Base-by-base conservation (phyloP, 2,113 vertebrate genomes). In the Caretta caretta region DNA sequence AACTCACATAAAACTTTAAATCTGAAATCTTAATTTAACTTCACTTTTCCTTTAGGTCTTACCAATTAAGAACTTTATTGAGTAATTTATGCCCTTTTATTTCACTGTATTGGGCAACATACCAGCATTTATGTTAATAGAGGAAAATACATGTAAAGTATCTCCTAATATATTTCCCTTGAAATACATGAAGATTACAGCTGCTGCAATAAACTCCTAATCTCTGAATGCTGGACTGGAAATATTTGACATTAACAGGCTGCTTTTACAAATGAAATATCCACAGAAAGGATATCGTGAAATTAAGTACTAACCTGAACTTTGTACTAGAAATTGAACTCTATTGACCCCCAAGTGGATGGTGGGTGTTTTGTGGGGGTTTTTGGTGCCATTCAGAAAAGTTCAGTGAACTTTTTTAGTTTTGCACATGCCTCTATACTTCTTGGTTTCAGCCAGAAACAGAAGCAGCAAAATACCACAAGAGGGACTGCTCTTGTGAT, bases 191-290 rank as follows among this genome's bases (percentile, higher is more conserved):
- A 93, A 91, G 94, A 96, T 96, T 96, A 93, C 89, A 96, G 92
- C 94, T 93, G 94, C 83, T 94, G 92, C 94, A 96, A 86, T 97
- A 96, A 96, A 97, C 89, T 92, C 57, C 88, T 93, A 95, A 96
- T 97, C 95, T 95, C 89, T 65, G 84, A 95, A 95, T 80, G 89
- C 57, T 87, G 59, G 89, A 94, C 90, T 97, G 92, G 94, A 97
- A 96, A 96, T 92, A 92, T 96, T 97, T 97, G 96, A 96, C 96
- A 88, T 96, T 89, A 96, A 94, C 93, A 92, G 92, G 86, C 96
- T 97, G 94, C 94, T 97, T 96, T 96, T 96, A 93, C 94, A 95
- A 95, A 88, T 93, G 75, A 96, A 96, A 29, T 95, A 94, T 89
- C 78, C 94, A 89, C 48, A 86, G 90, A 1, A 6, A 80, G 81